These are phyloP conservation scores for Amblyteles armatorius DNA, from an alignment of 2,888 invertebrate genomes.

Conservation along the genomic window DNA sequence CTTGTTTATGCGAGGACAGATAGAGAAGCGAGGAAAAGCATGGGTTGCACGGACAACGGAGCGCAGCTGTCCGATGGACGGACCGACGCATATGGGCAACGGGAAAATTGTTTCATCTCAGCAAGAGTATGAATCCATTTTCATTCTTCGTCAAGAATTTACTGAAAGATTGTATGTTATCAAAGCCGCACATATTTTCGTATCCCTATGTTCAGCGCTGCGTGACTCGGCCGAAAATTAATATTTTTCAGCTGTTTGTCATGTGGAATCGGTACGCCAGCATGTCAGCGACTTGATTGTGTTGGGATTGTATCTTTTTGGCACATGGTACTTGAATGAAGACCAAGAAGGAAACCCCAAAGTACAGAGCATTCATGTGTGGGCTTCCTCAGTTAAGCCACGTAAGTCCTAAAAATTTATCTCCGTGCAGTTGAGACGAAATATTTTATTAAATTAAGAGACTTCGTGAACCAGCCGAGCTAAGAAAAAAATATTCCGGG, in stretches of 20 bases:
- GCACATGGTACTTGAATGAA: no score
- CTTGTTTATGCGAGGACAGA: not conserved
- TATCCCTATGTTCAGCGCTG: no score
- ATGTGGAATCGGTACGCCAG: no score
- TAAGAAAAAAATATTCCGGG: not conserved
- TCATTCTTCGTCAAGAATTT: not conserved
- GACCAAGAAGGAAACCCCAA: no score
- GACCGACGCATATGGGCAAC: conserved; percentile 6
- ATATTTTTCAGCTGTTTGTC: no score
- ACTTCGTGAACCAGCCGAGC: not conserved
- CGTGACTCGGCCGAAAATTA: no score
- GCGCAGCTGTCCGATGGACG: conserved; percentile 11
- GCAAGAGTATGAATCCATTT: not conserved
- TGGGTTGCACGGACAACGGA: not conserved
- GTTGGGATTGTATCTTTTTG: no score
- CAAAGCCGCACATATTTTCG: not conserved
- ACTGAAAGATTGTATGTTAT: not conserved
- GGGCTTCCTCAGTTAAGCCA: no score
- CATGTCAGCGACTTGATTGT: no score
- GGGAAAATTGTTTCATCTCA: not conserved
- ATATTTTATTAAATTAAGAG: not conserved
- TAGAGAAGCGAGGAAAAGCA: conserved; percentile 10
- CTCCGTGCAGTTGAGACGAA: no score
- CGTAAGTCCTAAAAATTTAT: not conserved
- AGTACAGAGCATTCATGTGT: no score